These are phyloP conservation scores for Bothrops jararaca DNA, from an alignment of 2,113 vertebrate species.

Conservation along the genomic window DNA sequence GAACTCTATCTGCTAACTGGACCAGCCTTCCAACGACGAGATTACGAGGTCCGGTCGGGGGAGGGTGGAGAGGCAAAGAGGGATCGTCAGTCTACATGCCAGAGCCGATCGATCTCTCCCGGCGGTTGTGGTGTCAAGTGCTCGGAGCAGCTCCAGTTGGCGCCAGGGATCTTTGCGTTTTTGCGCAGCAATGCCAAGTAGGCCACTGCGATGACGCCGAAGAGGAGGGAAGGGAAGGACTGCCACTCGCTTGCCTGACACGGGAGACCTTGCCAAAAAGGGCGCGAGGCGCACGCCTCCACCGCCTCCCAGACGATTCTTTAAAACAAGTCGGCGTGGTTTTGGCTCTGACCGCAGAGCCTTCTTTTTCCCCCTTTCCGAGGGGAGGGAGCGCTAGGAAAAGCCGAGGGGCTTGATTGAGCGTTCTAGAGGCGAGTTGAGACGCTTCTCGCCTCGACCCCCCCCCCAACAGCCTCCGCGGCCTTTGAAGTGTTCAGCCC, in stretches of 20 bases:
- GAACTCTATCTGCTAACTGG: constrained; percentile 20
- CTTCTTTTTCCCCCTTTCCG: neutral
- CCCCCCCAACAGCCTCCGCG: constrained; percentile 73
- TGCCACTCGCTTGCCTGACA: neutral
- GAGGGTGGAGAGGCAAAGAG: neutral
- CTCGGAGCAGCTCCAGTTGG: constrained; percentile 11
- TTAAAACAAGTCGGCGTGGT: neutral
- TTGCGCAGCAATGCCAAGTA: neutral
- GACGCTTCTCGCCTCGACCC: constrained; percentile 71
- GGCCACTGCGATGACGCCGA: neutral
- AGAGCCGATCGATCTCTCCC: neutral
- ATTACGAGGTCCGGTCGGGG: neutral
- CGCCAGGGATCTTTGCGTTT: neutral
- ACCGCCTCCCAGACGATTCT: neutral
- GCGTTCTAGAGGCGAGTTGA: constrained; percentile 45
- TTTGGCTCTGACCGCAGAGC: constrained; percentile 14
- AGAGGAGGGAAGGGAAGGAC: rapidly evolving
- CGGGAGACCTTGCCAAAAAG: neutral
- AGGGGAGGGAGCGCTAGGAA: constrained; percentile 37
- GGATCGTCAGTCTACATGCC: neutral
- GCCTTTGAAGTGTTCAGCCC: constrained; percentile 78
- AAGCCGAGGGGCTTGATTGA: constrained; percentile 21
- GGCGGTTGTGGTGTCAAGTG: neutral
- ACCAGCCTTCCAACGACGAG: constrained; percentile 36
- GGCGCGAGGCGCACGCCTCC: neutral